Base-by-base conservation (phyloP, 64 coral and sea anemone species). In the Montipora foliosa region DNA sequence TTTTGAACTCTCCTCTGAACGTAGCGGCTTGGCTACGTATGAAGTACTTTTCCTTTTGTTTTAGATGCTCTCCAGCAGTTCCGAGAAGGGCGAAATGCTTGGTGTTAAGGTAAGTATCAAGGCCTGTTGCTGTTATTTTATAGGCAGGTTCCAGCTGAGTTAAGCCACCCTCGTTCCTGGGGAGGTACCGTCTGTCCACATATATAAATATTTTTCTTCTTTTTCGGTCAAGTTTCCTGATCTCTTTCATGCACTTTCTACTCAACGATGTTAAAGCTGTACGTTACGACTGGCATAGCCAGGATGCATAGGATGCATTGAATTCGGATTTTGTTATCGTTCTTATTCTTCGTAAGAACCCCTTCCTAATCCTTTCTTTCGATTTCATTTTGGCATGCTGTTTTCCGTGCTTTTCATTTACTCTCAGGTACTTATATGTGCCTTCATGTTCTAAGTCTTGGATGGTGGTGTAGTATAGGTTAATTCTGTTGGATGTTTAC, bases 381-480 rank as follows among this genome's bases (percentile, higher is more conserved):
- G 0, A 37, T 37, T 37, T 67, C 62, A 15, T 4, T 67, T 67
- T 57, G 53, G 48, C 13, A 21, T 83, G 48, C 49, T 83, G 22
- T 83, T 60, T 83, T 21, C 49, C 80, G 21, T 83, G 50, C 24
- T 14, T 51, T 83, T 83, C 80, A 20, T 29, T 57, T 5, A 83
- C 80, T 57, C 80, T 9, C 53, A 83, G 16, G 21, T 64, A 83
- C 11, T 83, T 83, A 21, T 83, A 83, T 83, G 17, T 53, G 2
- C 57, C 57, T 83, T 83, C 49, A 6, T 57, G 80, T 20, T 83
- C 14, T 17, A 83, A 5, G 15, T 83, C 11, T 83, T 83, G 48
- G 6, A 57, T 77, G 75, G 24, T 77, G 75, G 24, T 45, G n/a
- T 77, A 11, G 15, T 37, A 37, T 37, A 77, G 25, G 47, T 77